These are phyloP conservation scores for Galerucella calmariensis DNA, from an alignment of 2,888 invertebrate genomes.

Conservation along the genomic window DNA sequence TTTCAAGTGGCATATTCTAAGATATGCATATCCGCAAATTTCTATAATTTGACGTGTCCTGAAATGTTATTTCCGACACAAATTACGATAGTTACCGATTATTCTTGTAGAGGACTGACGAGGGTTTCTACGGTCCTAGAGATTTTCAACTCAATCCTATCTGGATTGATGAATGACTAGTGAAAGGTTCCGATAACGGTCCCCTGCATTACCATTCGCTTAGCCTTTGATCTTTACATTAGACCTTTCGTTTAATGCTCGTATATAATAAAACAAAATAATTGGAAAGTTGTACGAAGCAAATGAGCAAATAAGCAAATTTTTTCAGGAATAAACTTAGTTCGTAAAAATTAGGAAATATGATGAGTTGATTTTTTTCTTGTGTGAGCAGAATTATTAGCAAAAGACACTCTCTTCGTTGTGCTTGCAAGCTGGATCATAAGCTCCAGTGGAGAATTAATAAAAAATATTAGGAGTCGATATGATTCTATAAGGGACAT, in stretches of 20 bases:
- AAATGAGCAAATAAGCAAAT: too few relatives aligned
- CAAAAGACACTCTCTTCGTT: too few relatives aligned
- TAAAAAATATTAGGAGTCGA: too few relatives aligned
- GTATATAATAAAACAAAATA: background rate
- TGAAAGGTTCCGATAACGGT: slow-evolving; percentile 19
- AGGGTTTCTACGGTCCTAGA: slow-evolving; percentile 24
- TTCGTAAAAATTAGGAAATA: too few relatives aligned
- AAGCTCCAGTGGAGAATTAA: too few relatives aligned
- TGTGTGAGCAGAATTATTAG: too few relatives aligned
- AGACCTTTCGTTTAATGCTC: background rate
- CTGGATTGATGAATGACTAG: slow-evolving; percentile 30
- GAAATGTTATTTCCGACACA: slow-evolving; percentile 12
- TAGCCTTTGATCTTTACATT: slow-evolving; percentile 10
- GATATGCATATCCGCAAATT: background rate
- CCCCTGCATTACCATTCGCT: background rate
- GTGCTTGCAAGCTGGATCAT: too few relatives aligned
- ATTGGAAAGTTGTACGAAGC: too few relatives aligned
- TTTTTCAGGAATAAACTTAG: too few relatives aligned
- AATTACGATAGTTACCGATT: slow-evolving; percentile 23
- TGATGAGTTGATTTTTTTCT: too few relatives aligned
- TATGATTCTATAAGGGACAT: too few relatives aligned
- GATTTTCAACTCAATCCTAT: slow-evolving; percentile 23
- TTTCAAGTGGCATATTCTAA: background rate
- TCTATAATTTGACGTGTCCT: background rate
- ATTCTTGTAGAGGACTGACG: slow-evolving; percentile 26